These are phyloP conservation scores for Fukomys damarensis DNA, from an alignment of 2,113 vertebrate genomes.

Conservation along the genomic window DNA sequence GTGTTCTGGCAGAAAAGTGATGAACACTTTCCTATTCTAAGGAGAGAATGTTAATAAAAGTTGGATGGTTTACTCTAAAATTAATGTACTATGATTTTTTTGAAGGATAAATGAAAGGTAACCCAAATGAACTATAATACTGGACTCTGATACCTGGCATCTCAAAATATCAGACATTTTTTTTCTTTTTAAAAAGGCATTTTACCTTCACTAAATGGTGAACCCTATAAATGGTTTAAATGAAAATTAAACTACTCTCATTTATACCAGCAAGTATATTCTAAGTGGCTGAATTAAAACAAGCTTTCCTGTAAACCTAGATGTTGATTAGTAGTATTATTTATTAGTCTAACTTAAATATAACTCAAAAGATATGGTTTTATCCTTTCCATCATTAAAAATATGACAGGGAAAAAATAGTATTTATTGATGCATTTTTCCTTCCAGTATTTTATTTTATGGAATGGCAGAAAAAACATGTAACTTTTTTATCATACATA, in stretches of 20 bases:
- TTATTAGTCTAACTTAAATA: background rate
- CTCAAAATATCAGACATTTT: background rate
- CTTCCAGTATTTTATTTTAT: slow-evolving; percentile 5
- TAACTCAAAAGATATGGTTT: background rate
- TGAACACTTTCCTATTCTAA: background rate
- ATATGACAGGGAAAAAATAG: background rate
- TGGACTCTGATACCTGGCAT: background rate
- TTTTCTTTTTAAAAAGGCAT: slow-evolving; percentile 10
- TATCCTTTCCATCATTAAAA: background rate
- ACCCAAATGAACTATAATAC: background rate
- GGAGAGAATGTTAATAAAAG: background rate
- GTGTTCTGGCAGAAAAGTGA: slow-evolving; percentile 11
- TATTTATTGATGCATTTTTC: background rate
- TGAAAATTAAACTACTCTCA: slow-evolving; percentile 20
- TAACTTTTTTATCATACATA: background rate
- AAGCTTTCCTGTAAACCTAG: background rate
- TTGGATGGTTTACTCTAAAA: background rate
- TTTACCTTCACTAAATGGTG: background rate
- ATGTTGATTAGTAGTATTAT: background rate
- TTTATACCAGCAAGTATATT: background rate
- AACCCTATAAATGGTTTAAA: slow-evolving; percentile 24
- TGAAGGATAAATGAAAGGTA: background rate
- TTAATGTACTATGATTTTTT: background rate
- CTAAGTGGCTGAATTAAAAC: background rate
- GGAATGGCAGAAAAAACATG: background rate